phyloP scores from a whole-genome alignment of 1,140 invertebrate genomes.

The Varroa destructor region DNA sequence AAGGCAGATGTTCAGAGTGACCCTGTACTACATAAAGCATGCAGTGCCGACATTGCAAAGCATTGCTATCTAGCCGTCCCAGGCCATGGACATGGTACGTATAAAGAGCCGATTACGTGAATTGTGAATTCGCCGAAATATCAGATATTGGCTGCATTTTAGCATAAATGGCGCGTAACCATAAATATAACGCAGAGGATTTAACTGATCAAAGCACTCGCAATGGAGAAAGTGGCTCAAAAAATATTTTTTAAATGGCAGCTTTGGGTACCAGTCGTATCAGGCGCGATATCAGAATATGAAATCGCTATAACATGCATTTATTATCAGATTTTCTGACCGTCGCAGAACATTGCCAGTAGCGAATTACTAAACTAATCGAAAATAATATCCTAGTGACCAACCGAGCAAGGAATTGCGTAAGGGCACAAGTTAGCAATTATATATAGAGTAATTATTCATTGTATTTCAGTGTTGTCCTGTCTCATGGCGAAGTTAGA shows the following conservation, averaged over 20 bases:
- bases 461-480: constrained; percentile 55
- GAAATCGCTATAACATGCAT: no score
- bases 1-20: constrained; percentile 49
- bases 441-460: constrained; percentile 13
- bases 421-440: not conserved
- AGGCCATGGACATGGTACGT: constrained; percentile 57
- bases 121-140: constrained; percentile 37
- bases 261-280: no score
- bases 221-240: no score
- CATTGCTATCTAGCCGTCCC: constrained; percentile 65
- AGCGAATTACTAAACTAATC: no score
- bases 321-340: no score
- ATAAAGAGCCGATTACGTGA: constrained; percentile 57
- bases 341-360: no score
- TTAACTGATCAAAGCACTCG: no score
- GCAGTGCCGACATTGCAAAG: constrained; percentile 52
- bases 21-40: constrained; percentile 45
- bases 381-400: no score
- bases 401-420: not conserved
- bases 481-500: constrained; percentile 61
- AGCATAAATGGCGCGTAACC: not conserved
- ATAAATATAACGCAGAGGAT: not conserved
- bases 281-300: no score
- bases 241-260: no score
- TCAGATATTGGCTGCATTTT: constrained; percentile 45